Evolutionary conservation across 2,113 vertebrate species (phyloP), one percentile per base, ranked within the genome.

Genomic region (Rhinoderma darwinii): DNA sequence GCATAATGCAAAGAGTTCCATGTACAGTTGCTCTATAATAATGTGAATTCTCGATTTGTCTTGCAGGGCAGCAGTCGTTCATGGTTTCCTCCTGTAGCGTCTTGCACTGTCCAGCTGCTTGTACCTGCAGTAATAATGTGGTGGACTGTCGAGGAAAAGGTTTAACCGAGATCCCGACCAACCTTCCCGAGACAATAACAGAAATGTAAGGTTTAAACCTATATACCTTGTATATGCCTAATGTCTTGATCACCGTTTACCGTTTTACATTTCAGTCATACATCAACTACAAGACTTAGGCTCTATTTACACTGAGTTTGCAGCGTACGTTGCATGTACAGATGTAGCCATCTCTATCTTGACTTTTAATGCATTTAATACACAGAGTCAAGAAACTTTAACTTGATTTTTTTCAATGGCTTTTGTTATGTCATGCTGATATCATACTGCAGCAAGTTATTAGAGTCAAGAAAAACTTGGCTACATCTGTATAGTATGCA

Each of bases 111-210:
- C 98, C 98, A 0, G 83, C 96, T 73, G 96, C 96, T 6, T 99
- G 98, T 92, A 97, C 97, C 88, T 99, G 98, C 89, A 99, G 97
- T 90, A 99, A 99, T 94, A 99, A 99, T 89, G 97, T 99, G 0
- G 98, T 99, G 84, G 98, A 99, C 94, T 99, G 98, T 90, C 95
- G 98, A 91, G 98, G 97, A 74, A 99, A 99, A 86, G 95, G 97
- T 44, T 95, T 99, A 75, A 95, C 96, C 5, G 98, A 99, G 88
- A 98, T 99, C 88, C 98, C 98, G 88, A 97, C 96, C 0, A 99
- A 98, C 89, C 97, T 99, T 59, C 98, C 98, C 1, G 98, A 99
- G 92, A 98, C 97, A 75, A 99, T 99, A 90, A 99, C 98, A 17
- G 98, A 99, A 94, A 99, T 99, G 98, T 99, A 93, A 15, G 96